Percentiles rank a stretch among this genome's conserved stretches.
These are phyloP conservation scores for Gallinago undulata DNA, from an alignment of 2,113 vertebrate species.

Conservation along the genomic window DNA sequence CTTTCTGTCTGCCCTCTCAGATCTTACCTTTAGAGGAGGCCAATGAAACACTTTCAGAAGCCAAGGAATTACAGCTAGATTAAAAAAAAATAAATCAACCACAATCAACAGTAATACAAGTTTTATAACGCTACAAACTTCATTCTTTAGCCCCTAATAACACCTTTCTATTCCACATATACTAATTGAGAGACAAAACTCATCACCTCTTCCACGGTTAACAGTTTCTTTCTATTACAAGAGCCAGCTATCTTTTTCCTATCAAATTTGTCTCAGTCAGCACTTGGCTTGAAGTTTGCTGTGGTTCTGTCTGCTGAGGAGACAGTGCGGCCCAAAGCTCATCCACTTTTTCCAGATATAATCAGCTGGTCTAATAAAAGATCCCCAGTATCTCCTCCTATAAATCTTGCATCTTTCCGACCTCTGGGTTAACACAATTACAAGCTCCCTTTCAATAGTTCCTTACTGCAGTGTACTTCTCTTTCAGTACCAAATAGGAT, in stretches of 20 bases:
- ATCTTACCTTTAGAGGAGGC: not conserved
- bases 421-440: not conserved
- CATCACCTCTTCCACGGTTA: not conserved
- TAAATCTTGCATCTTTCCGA: not conserved
- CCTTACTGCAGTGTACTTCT: not conserved
- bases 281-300: not conserved
- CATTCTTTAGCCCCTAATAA: not conserved
- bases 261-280: not conserved
- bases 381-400: not conserved
- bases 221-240: not conserved
- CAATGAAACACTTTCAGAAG: not conserved
- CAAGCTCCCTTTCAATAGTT: not conserved
- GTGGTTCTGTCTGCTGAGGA: not conserved
- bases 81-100: not conserved
- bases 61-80: not conserved
- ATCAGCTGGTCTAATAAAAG: not conserved
- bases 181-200: not conserved
- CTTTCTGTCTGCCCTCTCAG: not conserved
- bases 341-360: not conserved
- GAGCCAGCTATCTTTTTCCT: not conserved
- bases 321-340: fast-evolving
- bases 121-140: not conserved
- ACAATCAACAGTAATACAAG: not conserved
- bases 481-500: not conserved
- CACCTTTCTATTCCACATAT: not conserved